Evolutionary conservation across 2,888 invertebrate species (phyloP).

Genomic region (Epiperipatus broadwayi): DNA sequence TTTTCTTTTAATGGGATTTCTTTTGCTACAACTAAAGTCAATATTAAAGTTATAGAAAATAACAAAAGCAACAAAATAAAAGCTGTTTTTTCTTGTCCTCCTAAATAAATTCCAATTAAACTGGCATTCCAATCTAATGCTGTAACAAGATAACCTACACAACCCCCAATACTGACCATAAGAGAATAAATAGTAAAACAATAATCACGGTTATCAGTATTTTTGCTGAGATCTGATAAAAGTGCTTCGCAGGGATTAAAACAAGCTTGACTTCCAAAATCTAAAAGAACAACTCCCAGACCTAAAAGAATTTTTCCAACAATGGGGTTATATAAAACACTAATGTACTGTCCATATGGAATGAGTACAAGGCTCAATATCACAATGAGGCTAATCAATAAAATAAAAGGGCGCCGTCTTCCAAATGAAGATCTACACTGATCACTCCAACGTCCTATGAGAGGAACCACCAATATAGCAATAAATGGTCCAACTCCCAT

Average conservation of each 20-base stretch:
- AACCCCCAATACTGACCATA: constrained; percentile 24
- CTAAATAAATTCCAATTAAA: constrained; percentile 15
- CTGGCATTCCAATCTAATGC: constrained; percentile 21
- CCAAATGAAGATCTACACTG: constrained; percentile 27
- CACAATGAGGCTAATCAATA: constrained; percentile 26
- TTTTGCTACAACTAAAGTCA: constrained; percentile 20
- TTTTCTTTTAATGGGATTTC: constrained; percentile 17
- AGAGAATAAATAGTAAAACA: constrained; percentile 23
- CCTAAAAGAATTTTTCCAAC: constrained; percentile 18
- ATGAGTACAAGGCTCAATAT: constrained; percentile 28
- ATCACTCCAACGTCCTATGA: constrained; percentile 31
- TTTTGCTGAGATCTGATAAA: constrained; percentile 21
- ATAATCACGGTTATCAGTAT: constrained; percentile 17
- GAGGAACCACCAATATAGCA: constrained; percentile 29
- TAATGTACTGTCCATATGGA: constrained; percentile 22
- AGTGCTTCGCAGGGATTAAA: constrained; percentile 25
- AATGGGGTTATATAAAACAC: constrained; percentile 7
- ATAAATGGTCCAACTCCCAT: constrained; percentile 31
- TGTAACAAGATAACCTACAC: constrained; percentile 24
- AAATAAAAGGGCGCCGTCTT: constrained; percentile 31
- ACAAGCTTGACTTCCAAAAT: constrained; percentile 21
- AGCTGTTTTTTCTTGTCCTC: constrained; percentile 21
- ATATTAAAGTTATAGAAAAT: constrained; percentile 18
- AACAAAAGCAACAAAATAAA: constrained; percentile 20
- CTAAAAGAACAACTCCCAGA: constrained; percentile 21